Evolutionary conservation across 2,797 vertebrate genomes (phyloP).

Genomic region (Pseudochromis fuscus): DNA sequence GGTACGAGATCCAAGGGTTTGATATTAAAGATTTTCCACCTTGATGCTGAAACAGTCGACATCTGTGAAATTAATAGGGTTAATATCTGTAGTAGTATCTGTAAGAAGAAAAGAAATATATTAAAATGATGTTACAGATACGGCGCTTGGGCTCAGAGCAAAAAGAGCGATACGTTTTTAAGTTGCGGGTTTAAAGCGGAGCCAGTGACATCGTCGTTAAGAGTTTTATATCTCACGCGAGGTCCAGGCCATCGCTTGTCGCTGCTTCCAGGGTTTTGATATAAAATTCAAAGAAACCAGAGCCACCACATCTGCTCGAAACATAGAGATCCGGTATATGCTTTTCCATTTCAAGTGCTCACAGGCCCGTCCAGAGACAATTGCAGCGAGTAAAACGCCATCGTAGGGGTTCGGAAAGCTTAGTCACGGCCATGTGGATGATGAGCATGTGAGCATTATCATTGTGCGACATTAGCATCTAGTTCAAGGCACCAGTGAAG

Average conservation of each 20-base stretch:
- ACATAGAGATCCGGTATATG: conserved; percentile 52
- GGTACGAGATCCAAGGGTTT: conserved; percentile 49
- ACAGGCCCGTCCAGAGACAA: conserved; percentile 40
- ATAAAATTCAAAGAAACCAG: conserved; percentile 64
- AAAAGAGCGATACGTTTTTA: conserved; percentile 40
- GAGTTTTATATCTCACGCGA: conserved; percentile 60
- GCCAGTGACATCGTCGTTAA: conserved; percentile 64
- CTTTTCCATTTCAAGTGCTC: conserved; percentile 53
- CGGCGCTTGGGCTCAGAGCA: background rate
- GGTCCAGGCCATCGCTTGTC: conserved; percentile 41
- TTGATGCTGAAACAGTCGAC: conserved; percentile 54
- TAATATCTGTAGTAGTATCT: conserved; percentile 55
- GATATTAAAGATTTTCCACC: conserved; percentile 65
- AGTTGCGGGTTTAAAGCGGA: conserved; percentile 23
- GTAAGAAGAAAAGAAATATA: conserved; percentile 14
- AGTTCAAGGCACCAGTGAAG: too few species aligned
- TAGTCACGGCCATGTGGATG: conserved; percentile 1
- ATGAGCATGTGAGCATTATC: too few species aligned
- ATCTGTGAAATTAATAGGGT: conserved; percentile 71
- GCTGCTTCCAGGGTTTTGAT: conserved; percentile 70
- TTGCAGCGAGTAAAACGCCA: background rate
- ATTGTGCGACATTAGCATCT: too few species aligned
- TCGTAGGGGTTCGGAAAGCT: conserved; percentile 28
- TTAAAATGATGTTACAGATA: conserved; percentile 71
- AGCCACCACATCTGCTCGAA: conserved; percentile 70